phyloP scores from a whole-genome alignment of 2,888 invertebrate genomes.

The Caenorhabditis sp. region DNA sequence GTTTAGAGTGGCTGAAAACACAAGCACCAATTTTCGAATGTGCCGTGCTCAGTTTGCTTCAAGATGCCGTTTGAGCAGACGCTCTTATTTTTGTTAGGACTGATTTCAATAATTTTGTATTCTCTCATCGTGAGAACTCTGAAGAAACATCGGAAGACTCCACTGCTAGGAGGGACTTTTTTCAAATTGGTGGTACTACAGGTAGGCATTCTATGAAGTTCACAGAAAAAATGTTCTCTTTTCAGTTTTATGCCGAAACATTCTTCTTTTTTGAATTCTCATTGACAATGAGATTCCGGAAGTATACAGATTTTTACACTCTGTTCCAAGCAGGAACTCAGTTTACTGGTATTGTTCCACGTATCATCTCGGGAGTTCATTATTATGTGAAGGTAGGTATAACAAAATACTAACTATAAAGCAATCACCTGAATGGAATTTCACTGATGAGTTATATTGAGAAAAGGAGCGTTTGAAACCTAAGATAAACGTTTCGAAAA shows the following conservation, averaged over 20 bases:
- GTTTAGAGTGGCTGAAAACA: conserved; percentile 26
- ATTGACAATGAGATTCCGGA: conserved; percentile 45
- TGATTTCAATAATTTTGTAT: conserved; percentile 50
- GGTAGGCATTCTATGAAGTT: background rate
- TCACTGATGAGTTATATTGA: too few species aligned
- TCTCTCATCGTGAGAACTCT: conserved; percentile 41
- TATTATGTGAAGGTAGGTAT: conserved; percentile 40
- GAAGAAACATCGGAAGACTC: conserved; percentile 39
- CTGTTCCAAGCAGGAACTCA: conserved; percentile 38
- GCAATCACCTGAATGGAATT: too few species aligned
- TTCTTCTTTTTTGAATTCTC: conserved; percentile 55
- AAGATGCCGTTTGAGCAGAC: conserved; percentile 57
- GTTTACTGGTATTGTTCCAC: conserved; percentile 18
- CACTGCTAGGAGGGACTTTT: conserved; percentile 47
- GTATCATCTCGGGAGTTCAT: conserved; percentile 44
- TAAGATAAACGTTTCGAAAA: too few species aligned
- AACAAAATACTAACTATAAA: too few species aligned
- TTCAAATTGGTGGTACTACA: conserved; percentile 52
- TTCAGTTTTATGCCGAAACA: conserved; percentile 49
- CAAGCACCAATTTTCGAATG: conserved; percentile 16
- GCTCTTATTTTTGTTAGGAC: conserved; percentile 49
- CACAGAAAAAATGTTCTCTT: background rate
- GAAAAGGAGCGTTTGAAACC: too few species aligned
- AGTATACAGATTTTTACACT: conserved; percentile 47
- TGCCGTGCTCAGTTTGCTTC: conserved; percentile 10